Base-by-base conservation (phyloP, 1,140 invertebrate species). In the Brachionus paranguensis region DNA sequence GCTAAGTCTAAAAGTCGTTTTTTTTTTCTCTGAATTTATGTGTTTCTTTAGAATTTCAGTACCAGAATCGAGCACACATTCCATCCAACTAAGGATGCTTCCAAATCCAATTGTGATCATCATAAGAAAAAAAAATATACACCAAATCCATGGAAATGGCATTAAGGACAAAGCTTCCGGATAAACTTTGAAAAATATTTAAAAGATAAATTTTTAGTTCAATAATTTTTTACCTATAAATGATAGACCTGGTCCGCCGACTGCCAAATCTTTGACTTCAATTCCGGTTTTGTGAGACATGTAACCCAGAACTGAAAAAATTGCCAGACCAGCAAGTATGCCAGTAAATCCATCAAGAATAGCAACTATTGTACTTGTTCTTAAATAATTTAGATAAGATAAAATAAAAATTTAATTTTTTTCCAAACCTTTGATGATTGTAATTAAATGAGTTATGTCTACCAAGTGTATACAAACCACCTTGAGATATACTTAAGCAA, bases 91-190 rank as follows among this genome's bases (percentile, higher is more conserved):
- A 50, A 84, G 68, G 1, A 70, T 47, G 33, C 65, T 74, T 50
- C 83, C 92, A 17, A 92, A 87, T 24, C 93, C 97, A 60, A 99
- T 91, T 0, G 96, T 97, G 79, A 98, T 95, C 33, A 99, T 91
- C 96, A 99, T 98, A 45, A 98, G 91, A 89, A 99, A 99, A 91
- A 99, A 99, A 47, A 99, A 93, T 79, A 97, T 93, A 0, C 95
- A 95, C 96, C 96, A 99, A 87, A 98, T 94, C 0, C 94, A 93
- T 0, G 95, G 95, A n/a, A 94, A 93, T 0, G 93, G 92, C 92
- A 98, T 94, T 10, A 94, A 95, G 8, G 95, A 94, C 84, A 98
- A 95, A 6, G 95, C 96, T 88, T 97, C 95, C 0, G 95, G 95
- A 89, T 97, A 97, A 5, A 96, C 96, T 72, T 41, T 3, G 37